A percentile compares a stretch with the other conserved stretches of the same genome.
phyloP scores from a whole-genome alignment of 2,113 vertebrate genomes.

The Cinclus mexicanus region DNA sequence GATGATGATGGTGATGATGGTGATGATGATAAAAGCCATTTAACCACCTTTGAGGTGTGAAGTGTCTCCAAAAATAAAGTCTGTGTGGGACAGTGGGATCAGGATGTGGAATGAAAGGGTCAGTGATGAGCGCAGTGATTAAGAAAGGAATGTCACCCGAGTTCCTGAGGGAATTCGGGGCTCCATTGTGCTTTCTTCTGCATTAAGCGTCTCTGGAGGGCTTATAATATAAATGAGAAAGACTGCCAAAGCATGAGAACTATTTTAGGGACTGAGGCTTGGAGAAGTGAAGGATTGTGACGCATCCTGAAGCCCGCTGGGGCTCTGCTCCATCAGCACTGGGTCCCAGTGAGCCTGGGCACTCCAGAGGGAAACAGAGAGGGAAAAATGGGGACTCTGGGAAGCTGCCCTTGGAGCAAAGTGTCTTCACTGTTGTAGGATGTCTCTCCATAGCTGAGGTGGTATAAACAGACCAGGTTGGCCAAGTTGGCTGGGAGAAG shows the following conservation, averaged over 20 bases:
- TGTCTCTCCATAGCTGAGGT: background rate
- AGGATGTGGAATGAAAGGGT: background rate
- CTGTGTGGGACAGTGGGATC: background rate
- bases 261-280: background rate
- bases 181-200: background rate
- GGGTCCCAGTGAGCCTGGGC: rapidly evolving
- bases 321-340: background rate
- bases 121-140: background rate
- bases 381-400: background rate
- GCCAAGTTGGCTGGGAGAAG: constrained; percentile 9
- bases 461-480: background rate
- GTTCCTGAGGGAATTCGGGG: background rate
- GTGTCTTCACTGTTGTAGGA: background rate
- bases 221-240: background rate
- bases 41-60: background rate
- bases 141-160: background rate
- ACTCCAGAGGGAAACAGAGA: background rate
- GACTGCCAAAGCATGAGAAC: background rate
- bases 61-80: background rate
- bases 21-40: background rate
- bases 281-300: background rate
- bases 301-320: rapidly evolving
- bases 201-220: background rate
- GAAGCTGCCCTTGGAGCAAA: background rate
- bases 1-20: background rate